These are phyloP conservation scores for Coturnix japonica DNA, from an alignment of 2,113 vertebrate species.

Conservation along the genomic window DNA sequence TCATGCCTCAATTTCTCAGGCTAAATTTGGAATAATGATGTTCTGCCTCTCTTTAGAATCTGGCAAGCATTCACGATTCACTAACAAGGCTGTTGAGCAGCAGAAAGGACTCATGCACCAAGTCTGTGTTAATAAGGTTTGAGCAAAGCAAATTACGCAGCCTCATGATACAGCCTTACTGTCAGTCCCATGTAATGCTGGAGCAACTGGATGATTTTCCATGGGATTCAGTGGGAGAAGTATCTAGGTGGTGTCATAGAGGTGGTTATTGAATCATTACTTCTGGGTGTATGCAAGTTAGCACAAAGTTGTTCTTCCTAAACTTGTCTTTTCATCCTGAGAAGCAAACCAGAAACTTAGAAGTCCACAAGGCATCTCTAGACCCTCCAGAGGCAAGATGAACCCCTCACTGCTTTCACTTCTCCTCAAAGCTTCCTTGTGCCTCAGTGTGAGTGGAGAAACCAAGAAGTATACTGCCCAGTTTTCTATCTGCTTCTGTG, in stretches of 20 bases:
- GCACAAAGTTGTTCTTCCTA: background rate
- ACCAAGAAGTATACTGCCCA: background rate
- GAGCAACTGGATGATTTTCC: fast-evolving
- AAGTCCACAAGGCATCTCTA: background rate
- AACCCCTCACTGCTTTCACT: background rate
- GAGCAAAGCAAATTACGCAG: background rate
- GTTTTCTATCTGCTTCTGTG: background rate
- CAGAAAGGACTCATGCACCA: background rate
- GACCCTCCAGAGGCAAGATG: background rate
- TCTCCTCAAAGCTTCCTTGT: background rate
- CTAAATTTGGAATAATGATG: background rate
- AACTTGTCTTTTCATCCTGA: background rate
- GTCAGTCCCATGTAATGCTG: background rate
- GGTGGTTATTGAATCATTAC: background rate
- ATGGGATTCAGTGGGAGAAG: background rate
- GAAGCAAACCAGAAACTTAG: background rate
- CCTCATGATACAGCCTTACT: background rate
- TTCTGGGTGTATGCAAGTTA: background rate
- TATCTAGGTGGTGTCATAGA: background rate
- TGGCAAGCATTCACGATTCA: background rate
- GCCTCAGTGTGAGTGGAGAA: background rate
- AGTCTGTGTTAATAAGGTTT: background rate
- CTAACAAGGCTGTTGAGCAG: background rate
- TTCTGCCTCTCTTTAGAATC: background rate
- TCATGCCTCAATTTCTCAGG: constrained; percentile 7